Evolutionary conservation across 2,888 invertebrate genomes (phyloP), one percentile per base, ranked within the genome.

Genomic region (Oligia fasciuncula): DNA sequence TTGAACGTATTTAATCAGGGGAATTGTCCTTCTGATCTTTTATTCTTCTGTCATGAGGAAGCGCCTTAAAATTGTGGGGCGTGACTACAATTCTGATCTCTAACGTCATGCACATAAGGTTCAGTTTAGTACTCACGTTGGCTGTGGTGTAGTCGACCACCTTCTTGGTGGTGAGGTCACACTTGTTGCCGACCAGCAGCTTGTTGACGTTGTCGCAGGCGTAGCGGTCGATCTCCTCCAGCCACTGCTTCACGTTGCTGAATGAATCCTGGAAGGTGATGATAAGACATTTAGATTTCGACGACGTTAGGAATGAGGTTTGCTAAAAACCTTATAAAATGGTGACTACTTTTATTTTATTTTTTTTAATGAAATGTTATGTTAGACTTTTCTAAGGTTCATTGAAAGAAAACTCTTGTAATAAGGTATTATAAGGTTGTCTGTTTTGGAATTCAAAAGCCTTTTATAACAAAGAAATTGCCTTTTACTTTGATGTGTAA

Each of bases 161-260:
- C 97, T 99, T 99, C 97, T 99, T 99, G 90, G 99, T 98, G 91
- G 99, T 99, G 95, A 99, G 98, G 97, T 99, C 99, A 97, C 99
- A 99, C 97, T 99, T 99, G 97, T 99, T 99, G 94, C 99, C 99
- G 91, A 99, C 99, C 90, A 99, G 97, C 93, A 99, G 97, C 97
- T 99, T 99, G 97, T 99, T 99, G 87, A 99, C 99, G 97, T 99
- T 99, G 97, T 99, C 99, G 97, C 99, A 99, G 90, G 99, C 99
- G 96, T 99, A 99, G 97, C 99, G 98, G 95, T 99, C 99, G 93
- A 99, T 99, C 97, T 99, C 99, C 96, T 99, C 99, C 92, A 99
- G 97, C 99, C 99, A 99, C 95, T 99, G 99, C 97, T 99, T 99
- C 80, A 99, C 99, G 97, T 99, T 99, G 97, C 99, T 99, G 97